Evolutionary conservation across 2,888 invertebrate species (phyloP).

Genomic region (Drosophila prolongata): DNA sequence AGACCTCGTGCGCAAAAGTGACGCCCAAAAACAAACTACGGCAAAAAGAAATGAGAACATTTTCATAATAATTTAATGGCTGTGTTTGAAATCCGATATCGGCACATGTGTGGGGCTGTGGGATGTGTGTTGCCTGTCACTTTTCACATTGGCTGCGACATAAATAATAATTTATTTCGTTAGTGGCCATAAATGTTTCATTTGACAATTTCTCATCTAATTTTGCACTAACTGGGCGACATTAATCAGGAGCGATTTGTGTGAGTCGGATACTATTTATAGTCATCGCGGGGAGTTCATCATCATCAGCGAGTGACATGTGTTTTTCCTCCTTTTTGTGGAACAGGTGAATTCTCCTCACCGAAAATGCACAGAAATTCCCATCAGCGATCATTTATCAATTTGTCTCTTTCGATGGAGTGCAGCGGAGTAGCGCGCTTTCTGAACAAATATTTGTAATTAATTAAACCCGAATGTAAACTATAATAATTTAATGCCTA

Average conservation of each 20-base stretch:
- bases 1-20: constrained; percentile 54
- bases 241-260: constrained; percentile 66
- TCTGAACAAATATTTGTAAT: constrained; percentile 77
- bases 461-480: constrained; percentile 58
- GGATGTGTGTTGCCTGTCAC: constrained; percentile 47
- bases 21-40: constrained; percentile 12
- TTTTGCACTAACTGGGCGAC: constrained; percentile 63
- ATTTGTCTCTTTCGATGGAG: constrained; percentile 57
- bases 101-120: constrained; percentile 23
- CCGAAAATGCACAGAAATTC: constrained; percentile 62
- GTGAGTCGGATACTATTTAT: constrained; percentile 57
- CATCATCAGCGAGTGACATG: constrained; percentile 49
- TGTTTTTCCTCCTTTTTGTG: constrained; percentile 42
- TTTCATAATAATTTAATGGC: constrained; percentile 65
- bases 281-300: constrained; percentile 51
- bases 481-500: constrained; percentile 59
- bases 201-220: constrained; percentile 70
- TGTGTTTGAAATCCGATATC: constrained; percentile 69
- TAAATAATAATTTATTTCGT: constrained; percentile 70
- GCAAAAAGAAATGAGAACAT: constrained; percentile 41
- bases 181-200: constrained; percentile 52
- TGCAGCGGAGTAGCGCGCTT: constrained; percentile 30
- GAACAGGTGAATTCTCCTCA: constrained; percentile 56
- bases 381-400: constrained; percentile 66
- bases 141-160: constrained; percentile 57